These are phyloP conservation scores for Leucoma salicis DNA, from an alignment of 2,888 invertebrate species.

Conservation along the genomic window DNA sequence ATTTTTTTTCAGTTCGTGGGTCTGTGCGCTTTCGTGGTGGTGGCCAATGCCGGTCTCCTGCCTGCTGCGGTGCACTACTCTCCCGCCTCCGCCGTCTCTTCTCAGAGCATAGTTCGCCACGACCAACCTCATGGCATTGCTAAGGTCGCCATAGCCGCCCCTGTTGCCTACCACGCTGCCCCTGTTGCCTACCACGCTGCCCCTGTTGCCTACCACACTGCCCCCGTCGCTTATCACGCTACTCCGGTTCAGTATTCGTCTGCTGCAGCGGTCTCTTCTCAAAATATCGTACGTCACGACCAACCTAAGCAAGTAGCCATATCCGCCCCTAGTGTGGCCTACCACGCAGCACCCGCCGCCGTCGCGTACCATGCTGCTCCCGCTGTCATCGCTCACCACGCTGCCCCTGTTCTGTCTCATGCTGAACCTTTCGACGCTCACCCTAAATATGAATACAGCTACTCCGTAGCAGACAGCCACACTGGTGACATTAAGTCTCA, in stretches of 20 bases:
- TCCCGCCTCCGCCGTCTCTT: constrained; percentile 50
- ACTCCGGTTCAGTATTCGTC: constrained; percentile 41
- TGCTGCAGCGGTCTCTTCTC: constrained; percentile 55
- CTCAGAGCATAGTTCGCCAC: constrained; percentile 43
- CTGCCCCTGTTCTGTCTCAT: constrained; percentile 45
- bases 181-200: constrained; percentile 32
- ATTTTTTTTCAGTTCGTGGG: constrained; percentile 29
- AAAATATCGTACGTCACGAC: constrained; percentile 58
- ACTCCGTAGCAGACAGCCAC: constrained; percentile 65
- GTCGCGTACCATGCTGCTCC: constrained; percentile 10
- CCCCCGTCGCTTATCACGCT: constrained; percentile 26
- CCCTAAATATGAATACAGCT: constrained; percentile 53
- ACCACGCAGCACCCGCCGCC: constrained; percentile 16
- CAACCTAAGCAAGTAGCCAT: constrained; percentile 36
- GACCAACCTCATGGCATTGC: constrained; percentile 41
- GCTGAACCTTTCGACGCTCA: constrained; percentile 20
- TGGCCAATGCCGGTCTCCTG: constrained; percentile 43
- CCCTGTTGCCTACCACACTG: no score
- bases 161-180: constrained; percentile 28
- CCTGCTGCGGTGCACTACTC: constrained; percentile 54
- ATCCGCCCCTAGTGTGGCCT: constrained; percentile 22
- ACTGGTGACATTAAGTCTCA: constrained; percentile 67
- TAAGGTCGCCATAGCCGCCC: constrained; percentile 22
- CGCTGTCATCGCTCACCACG: constrained; percentile 55
- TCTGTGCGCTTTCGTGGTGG: constrained; percentile 43